Conservation (phyloP, 2,888 invertebrate genomes). For the Piscicola geometra region DNA sequence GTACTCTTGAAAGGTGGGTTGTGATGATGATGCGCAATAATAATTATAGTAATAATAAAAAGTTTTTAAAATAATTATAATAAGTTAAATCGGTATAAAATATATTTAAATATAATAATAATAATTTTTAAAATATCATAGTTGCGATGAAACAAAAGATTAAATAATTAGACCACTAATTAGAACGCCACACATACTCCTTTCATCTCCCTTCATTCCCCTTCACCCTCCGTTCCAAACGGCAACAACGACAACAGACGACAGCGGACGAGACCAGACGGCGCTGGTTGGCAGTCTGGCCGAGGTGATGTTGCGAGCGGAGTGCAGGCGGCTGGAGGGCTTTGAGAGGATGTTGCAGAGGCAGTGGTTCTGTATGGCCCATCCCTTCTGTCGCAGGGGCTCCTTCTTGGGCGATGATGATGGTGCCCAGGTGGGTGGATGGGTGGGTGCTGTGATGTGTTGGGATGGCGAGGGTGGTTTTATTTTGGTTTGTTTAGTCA, state of each 20-base stretch:
- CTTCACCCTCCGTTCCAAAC: not conserved
- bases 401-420: constrained; percentile 48
- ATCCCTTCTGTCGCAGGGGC: constrained; percentile 69
- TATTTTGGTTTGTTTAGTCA: too few relatives aligned
- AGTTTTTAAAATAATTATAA: too few relatives aligned
- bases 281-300: constrained; percentile 75
- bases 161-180: too few relatives aligned
- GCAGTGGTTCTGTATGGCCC: constrained; percentile 88
- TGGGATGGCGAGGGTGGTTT: too few relatives aligned
- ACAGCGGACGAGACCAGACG: constrained; percentile 78
- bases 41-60: too few relatives aligned
- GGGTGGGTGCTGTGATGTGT: constrained; percentile 4
- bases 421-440: constrained; percentile 38
- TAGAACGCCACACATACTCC: too few relatives aligned
- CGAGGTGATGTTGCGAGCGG: constrained; percentile 79
- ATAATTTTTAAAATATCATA: too few relatives aligned
- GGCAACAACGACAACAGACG: constrained; percentile 59
- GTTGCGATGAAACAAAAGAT: too few relatives aligned
- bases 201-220: not conserved
- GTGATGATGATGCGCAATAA: too few relatives aligned
- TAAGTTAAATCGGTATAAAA: too few relatives aligned
- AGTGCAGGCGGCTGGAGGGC: constrained; percentile 75
- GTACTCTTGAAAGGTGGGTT: constrained; percentile 77
- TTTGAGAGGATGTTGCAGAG: constrained; percentile 87
- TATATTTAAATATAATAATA: too few relatives aligned